A percentile compares a stretch with the other conserved stretches of the same genome.
Evolutionary conservation across 2,797 vertebrate species (phyloP).

Genomic region (Cossypha heuglini): DNA sequence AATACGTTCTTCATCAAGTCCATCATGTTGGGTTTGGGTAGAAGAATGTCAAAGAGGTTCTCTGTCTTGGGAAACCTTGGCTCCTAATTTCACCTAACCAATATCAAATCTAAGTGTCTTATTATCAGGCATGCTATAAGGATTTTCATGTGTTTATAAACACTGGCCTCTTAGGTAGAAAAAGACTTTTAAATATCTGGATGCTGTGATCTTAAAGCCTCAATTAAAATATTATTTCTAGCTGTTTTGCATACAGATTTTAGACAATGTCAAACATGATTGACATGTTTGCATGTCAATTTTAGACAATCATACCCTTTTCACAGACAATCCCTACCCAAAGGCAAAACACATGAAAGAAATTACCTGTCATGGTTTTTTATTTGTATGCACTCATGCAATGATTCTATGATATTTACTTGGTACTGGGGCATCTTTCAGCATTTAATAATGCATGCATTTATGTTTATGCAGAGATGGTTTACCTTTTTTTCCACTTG

Average conservation of each 20-base stretch:
- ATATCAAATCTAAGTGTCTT: neutral
- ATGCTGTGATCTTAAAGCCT: neutral
- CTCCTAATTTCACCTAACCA: neutral
- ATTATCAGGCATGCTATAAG: neutral
- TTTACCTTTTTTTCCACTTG: neutral
- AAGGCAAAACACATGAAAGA: neutral
- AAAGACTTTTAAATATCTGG: neutral
- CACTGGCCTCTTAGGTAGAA: neutral
- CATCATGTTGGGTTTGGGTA: rapidly evolving
- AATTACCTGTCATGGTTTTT: neutral
- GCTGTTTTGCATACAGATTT: neutral
- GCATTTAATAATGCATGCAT: neutral
- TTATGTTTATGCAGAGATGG: neutral
- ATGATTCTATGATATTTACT: neutral
- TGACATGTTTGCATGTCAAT: too few species aligned
- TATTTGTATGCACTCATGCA: neutral
- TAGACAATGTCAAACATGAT: too few species aligned
- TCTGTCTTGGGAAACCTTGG: neutral
- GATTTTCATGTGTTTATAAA: neutral
- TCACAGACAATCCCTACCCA: neutral
- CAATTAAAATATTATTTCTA: neutral
- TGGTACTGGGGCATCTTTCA: neutral
- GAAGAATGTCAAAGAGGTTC: neutral
- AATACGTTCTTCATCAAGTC: neutral
- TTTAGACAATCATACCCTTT: neutral